Evolutionary conservation across 2,888 invertebrate species (phyloP), one percentile per base, ranked within the genome.

Genomic region (Arge pagana): DNA sequence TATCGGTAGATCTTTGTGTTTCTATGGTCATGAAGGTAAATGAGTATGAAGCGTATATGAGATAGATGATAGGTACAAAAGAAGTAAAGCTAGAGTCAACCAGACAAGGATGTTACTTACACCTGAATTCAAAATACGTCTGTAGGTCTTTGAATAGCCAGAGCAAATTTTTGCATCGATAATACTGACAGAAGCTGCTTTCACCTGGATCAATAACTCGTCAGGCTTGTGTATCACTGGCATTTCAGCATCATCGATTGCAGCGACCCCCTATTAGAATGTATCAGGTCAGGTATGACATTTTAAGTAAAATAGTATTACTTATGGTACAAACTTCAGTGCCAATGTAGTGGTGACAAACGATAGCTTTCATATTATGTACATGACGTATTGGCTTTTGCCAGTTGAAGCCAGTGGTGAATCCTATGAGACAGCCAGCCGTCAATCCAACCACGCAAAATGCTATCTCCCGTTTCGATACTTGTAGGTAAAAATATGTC

Each of bases 181-280:
- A 36, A 79, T 67, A 61, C 85, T 82, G 16, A 86, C 73, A 3
- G 84, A 82, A 8, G 82, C 81, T 39, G 85, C 83, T 71, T 82
- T 83, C 2, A 85, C 85, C 76, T 82, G 81, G 31, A 86, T 77
- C 50, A 85, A 67, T 40, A 85, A 72, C 54, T 85, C 83, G 64
- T 83, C 78, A 1, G 81, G 77, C 26, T 71, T 76, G 59, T 79
- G 77, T 37, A 82, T 76, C 33, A 71, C 71, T 15, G 84, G 84
- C 52, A 82, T 79, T 63, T 77, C 73, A 13, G 77, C 77, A 64
- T 82, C 82, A 59, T 84, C 82, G 50, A 81, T 77, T 56, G 81
- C 68, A 35, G 78, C 74, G 35, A 82, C 79, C 39, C 81, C 79
- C 84, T 85, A 70, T 67, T 54, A 7, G 41, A 41, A 18, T 16